Percentiles rank a stretch among this genome's conserved stretches.
Conservation (phyloP, 2,797 vertebrate genomes). For the Stomatorhinus walkeri region DNA sequence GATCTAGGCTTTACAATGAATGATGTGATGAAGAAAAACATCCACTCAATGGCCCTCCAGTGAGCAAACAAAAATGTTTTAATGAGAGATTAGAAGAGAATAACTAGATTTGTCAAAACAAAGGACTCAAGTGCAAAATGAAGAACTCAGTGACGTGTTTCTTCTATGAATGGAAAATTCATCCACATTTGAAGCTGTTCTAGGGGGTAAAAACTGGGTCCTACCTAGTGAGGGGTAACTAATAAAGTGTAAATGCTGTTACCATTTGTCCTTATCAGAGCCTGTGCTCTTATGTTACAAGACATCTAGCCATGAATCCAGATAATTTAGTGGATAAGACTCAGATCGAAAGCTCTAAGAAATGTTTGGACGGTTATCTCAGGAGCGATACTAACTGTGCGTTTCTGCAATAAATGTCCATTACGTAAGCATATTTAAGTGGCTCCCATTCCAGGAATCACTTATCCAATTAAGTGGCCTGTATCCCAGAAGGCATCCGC, state of each 20-base stretch:
- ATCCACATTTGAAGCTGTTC: neutral
- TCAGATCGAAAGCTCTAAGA: neutral
- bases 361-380: neutral
- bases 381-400: neutral
- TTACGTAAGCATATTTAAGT: neutral
- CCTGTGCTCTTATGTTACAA: neutral
- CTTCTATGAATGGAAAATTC: neutral
- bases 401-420: neutral
- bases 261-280: neutral
- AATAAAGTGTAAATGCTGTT: neutral
- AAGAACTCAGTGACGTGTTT: neutral
- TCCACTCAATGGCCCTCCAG: neutral
- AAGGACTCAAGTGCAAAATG: neutral
- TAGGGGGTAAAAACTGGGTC: neutral
- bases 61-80: neutral
- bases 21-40: neutral
- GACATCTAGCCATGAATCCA: neutral
- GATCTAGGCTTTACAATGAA: neutral
- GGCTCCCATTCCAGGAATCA: neutral
- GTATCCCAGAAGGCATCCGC: neutral
- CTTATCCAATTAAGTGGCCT: neutral
- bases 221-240: neutral
- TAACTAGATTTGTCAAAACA: neutral
- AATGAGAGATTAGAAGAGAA: neutral
- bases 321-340: neutral